Evolutionary conservation across 2,888 invertebrate genomes (phyloP), one percentile per base, ranked within the genome.

Genomic region (Chrysolina oricalcia): DNA sequence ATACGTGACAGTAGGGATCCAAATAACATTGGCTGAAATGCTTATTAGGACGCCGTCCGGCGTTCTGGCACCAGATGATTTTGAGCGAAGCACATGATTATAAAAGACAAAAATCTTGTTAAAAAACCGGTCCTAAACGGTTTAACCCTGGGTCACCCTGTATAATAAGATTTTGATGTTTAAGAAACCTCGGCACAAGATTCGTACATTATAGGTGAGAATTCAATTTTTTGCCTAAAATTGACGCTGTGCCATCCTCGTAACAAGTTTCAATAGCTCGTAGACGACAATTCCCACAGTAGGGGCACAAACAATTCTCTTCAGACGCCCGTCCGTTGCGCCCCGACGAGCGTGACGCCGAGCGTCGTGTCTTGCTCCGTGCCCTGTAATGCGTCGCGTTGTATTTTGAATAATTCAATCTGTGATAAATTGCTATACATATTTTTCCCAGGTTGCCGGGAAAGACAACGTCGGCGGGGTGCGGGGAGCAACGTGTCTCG

Each of bases 401-500:
- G 67, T 50, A 72, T 71, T 73, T 65, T 48, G 65, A 69, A 70
- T 77, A 69, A 78, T 77, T 73, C 77, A 74, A 80, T 78, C 75
- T 75, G 73, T 48, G 75, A 77, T 74, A 75, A 73, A 76, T 79
- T 78, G 68, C 68, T 72, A 74, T 78, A 80, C 74, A 80, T 78
- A 80, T 83, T 83, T 82, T 82, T 81, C 79, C 80, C 82, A 80
- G 80, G 81, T 81, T 75, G 72, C 56, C 75, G 75, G 66, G 73
- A 78, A 76, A 77, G 70, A 69, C 70, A 69, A 72, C 65, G 50
- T 64, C 73, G 74, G 64, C 43, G 19, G 56, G 59, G 59, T 43
- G 73, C n/a, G 6, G 65, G 35, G 64, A 19, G 71, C 69, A 65
- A 77, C 73, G 87, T 87, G 87, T 89, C 89, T 89, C 85, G 89